phyloP scores from a whole-genome alignment of 2,113 vertebrate species.

The Tyrannus savana region DNA sequence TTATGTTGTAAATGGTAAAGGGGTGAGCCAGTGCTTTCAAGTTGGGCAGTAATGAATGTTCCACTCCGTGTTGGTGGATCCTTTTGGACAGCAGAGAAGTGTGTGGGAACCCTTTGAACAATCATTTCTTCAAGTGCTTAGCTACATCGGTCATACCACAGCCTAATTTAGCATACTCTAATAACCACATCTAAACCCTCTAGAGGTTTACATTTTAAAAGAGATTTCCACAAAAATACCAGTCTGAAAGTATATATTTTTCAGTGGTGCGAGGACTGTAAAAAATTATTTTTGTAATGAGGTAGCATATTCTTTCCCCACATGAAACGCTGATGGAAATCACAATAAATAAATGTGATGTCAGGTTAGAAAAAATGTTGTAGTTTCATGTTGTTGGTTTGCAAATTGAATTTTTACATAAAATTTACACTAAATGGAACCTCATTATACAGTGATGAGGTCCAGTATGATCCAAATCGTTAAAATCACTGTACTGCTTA shows the following conservation, averaged over 20 bases:
- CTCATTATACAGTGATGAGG: constrained; percentile 84
- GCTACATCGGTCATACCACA: not conserved
- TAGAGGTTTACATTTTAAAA: constrained; percentile 10
- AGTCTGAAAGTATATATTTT: not conserved
- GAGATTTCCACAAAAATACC: not conserved
- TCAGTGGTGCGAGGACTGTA: not conserved
- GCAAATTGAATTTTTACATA: constrained; percentile 88
- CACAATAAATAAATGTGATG: constrained; percentile 76
- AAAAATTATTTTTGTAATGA: constrained; percentile 18
- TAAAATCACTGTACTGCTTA: constrained; percentile 86
- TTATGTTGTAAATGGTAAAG: not conserved
- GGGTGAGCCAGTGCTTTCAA: not conserved
- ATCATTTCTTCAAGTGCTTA: not conserved
- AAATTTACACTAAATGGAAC: constrained; percentile 86
- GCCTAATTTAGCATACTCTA: not conserved
- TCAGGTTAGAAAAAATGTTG: constrained; percentile 80
- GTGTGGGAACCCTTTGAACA: not conserved
- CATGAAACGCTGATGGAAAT: constrained; percentile 54
- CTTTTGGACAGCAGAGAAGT: not conserved
- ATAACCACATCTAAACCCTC: not conserved
- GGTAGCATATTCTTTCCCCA: constrained; percentile 24
- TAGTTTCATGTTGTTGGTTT: constrained; percentile 85
- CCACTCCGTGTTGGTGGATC: not conserved
- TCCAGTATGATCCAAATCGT: constrained; percentile 86
- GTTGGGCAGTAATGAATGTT: not conserved